These are phyloP conservation scores for Bacillus rossius DNA, from an alignment of 1,140 invertebrate species.

Conservation along the genomic window DNA sequence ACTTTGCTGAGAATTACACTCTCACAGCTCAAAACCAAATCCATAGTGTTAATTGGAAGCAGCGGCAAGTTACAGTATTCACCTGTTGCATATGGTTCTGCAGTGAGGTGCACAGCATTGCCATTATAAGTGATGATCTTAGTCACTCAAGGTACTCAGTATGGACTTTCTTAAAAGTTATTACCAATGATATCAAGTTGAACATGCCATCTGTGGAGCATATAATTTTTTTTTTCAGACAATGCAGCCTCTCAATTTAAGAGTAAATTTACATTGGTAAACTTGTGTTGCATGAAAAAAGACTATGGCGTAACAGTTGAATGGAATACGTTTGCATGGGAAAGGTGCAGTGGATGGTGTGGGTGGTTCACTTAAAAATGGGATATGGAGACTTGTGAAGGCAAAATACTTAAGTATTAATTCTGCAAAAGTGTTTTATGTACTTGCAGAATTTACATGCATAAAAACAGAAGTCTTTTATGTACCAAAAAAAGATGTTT, in stretches of 20 bases:
- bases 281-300: constrained; percentile 24
- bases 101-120: background rate
- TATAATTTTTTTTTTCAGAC: constrained; percentile 22
- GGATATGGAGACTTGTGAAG: constrained; percentile 2
- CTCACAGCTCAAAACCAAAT: constrained; percentile 27
- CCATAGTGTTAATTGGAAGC: constrained; percentile 23
- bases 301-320: constrained; percentile 26
- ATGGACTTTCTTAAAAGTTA: constrained; percentile 4
- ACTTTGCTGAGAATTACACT: constrained; percentile 30
- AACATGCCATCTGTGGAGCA: background rate
- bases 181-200: background rate
- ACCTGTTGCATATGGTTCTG: constrained; percentile 9
- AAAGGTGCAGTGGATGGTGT: constrained; percentile 28
- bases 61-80: constrained; percentile 7
- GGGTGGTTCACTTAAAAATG: constrained; percentile 23
- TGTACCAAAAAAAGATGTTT: constrained; percentile 2
- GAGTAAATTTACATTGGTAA: constrained; percentile 28
- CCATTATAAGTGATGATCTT: constrained; percentile 5
- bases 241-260: constrained; percentile 27
- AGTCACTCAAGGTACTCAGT: constrained; percentile 2
- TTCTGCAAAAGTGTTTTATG: constrained; percentile 2
- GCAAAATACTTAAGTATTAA: background rate
- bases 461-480: background rate
- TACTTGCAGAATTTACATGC: background rate
- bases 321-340: constrained; percentile 32